A percentile compares a stretch with the other conserved stretches of the same genome.
These are phyloP conservation scores for Cercopithecus neglectus DNA, from an alignment of 2,797 vertebrate genomes.

Conservation along the genomic window DNA sequence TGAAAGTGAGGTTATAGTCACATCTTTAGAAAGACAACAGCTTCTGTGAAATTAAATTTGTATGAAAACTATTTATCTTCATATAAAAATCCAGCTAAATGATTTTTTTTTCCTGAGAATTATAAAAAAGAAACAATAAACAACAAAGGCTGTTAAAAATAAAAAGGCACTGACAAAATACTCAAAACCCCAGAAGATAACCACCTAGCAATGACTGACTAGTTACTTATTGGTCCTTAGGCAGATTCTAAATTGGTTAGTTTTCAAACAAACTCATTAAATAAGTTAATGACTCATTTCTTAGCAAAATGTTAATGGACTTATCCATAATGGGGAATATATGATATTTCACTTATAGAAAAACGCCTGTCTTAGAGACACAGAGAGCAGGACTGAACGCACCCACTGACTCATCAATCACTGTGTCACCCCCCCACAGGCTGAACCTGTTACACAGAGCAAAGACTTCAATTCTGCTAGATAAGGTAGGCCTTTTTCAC, in stretches of 20 bases:
- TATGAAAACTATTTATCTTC: neutral
- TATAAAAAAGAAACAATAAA: neutral
- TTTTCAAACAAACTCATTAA: conserved; percentile 42
- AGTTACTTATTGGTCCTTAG: neutral
- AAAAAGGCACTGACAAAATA: neutral
- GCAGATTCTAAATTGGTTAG: neutral
- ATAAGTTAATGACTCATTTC: conserved; percentile 33
- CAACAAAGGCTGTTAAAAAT: neutral
- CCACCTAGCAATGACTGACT: neutral
- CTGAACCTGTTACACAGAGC: neutral
- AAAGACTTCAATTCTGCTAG: neutral
- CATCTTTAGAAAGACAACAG: neutral
- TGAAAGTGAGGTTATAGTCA: neutral
- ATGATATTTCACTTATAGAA: neutral
- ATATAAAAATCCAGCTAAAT: neutral
- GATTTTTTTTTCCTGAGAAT: neutral
- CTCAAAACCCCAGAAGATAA: neutral
- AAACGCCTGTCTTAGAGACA: neutral
- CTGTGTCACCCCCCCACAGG: neutral
- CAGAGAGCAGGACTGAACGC: neutral
- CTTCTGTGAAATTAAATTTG: neutral
- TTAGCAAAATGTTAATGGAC: neutral
- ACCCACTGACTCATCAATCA: neutral
- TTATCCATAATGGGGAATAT: neutral
- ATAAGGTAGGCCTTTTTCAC: neutral